Percentiles rank a stretch among this genome's conserved stretches.
phyloP scores from a whole-genome alignment of 2,797 vertebrate species.

The Anguilla anguilla region DNA sequence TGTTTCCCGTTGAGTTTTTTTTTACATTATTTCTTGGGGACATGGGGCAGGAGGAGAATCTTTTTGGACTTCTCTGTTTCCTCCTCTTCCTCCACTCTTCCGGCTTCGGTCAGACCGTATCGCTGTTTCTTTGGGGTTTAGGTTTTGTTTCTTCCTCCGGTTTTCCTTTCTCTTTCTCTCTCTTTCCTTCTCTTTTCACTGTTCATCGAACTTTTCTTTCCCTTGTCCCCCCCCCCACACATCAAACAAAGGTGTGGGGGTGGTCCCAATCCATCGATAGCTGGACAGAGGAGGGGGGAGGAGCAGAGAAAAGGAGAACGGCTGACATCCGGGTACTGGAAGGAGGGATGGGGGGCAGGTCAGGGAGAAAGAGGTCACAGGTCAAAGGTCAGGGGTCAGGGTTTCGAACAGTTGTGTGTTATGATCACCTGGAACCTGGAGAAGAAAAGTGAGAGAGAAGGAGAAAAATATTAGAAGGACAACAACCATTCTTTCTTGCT shows the following conservation, averaged over 20 bases:
- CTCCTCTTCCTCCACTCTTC: constrained; percentile 50
- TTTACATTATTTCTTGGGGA: constrained; percentile 29
- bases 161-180: not conserved
- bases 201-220: constrained; percentile 57
- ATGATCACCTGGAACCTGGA: constrained; percentile 56
- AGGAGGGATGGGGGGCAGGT: constrained; percentile 47
- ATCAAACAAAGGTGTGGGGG: constrained; percentile 53
- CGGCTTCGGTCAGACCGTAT: constrained; percentile 56
- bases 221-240: constrained; percentile 62
- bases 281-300: constrained; percentile 48
- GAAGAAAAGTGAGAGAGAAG: constrained; percentile 35
- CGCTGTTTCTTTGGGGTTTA: not conserved
- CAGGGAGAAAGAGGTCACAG: constrained; percentile 47
- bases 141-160: constrained; percentile 12
- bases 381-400: constrained; percentile 60
- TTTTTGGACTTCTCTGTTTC: constrained; percentile 38
- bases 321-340: constrained; percentile 34
- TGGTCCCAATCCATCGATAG: constrained; percentile 71
- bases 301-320: constrained; percentile 37
- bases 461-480: constrained; percentile 33
- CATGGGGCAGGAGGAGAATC: constrained; percentile 24
- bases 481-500: not conserved
- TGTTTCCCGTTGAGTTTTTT: constrained; percentile 30
- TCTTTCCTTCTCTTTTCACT: not conserved
- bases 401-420: constrained; percentile 54